Conservation (phyloP, 64 coral and sea anemone genomes). For the Orbicella faveolata region DNA sequence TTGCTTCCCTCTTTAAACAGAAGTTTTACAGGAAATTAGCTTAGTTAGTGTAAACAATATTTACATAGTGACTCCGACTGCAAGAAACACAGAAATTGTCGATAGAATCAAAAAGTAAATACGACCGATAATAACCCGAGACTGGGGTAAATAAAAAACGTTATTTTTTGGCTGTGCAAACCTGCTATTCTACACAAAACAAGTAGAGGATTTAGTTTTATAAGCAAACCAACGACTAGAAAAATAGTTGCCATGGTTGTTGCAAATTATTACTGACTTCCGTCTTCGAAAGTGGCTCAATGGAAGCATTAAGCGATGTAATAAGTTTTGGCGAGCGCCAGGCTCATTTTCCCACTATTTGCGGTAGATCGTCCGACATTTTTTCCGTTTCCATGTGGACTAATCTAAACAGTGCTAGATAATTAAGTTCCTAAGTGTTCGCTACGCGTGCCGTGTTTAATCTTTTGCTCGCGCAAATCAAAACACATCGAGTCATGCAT, state of each 20-base stretch:
- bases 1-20: slow-evolving; percentile 51
- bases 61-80: slow-evolving; percentile 23
- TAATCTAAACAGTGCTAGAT: neutral
- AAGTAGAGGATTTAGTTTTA: neutral
- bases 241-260: neutral
- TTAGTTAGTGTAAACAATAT: slow-evolving; percentile 60
- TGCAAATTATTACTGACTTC: neutral
- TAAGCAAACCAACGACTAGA: neutral
- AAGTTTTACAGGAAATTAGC: slow-evolving; percentile 67
- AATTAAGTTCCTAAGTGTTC: slow-evolving; percentile 25
- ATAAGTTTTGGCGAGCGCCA: neutral
- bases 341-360: neutral
- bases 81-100: slow-evolving; percentile 41
- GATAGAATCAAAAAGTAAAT: slow-evolving; percentile 48
- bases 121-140: neutral
- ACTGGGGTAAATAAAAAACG: slow-evolving; percentile 11
- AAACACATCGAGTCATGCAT: slow-evolving; percentile 5
- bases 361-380: neutral
- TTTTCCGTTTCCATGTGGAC: neutral
- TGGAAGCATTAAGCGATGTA: neutral
- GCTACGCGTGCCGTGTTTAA: slow-evolving; percentile 2
- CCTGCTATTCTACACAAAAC: neutral
- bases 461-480: slow-evolving; percentile 4
- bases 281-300: neutral
- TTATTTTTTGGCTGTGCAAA: neutral